These are phyloP conservation scores for Smutsia temminckii DNA, from an alignment of 2,797 vertebrate species.

Conservation along the genomic window DNA sequence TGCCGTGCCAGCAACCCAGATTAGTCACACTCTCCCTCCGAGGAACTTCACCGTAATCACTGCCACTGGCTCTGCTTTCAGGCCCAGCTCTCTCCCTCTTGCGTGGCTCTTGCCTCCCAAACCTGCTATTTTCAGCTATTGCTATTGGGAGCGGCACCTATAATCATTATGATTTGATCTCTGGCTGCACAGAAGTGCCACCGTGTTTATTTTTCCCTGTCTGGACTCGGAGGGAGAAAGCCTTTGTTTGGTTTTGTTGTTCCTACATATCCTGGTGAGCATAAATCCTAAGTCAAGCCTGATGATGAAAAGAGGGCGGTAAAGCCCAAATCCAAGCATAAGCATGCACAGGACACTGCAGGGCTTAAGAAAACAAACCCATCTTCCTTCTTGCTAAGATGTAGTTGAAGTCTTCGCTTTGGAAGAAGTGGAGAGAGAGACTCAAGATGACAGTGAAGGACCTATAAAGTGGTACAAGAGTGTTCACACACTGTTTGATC, in stretches of 20 bases:
- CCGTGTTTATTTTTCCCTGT: slow-evolving; percentile 29
- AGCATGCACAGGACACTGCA: neutral
- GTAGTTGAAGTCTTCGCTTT: neutral
- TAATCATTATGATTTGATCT: slow-evolving; percentile 21
- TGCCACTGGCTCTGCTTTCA: slow-evolving; percentile 34
- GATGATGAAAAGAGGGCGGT: neutral
- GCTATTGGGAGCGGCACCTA: slow-evolving; percentile 18
- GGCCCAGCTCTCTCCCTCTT: slow-evolving; percentile 46
- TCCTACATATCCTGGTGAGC: slow-evolving; percentile 16
- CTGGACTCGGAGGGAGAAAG: neutral
- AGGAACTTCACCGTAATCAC: slow-evolving; percentile 49
- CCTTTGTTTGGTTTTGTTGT: neutral
- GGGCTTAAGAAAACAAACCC: neutral
- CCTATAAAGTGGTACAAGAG: too few relatives aligned
- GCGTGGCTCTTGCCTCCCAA: neutral
- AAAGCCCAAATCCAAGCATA: neutral
- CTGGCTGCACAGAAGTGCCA: slow-evolving; percentile 42
- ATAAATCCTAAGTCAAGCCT: neutral
- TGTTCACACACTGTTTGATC: rapidly evolving
- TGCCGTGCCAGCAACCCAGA: neutral
- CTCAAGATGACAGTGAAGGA: rapidly evolving
- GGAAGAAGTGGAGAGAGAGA: neutral
- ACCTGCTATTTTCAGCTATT: slow-evolving; percentile 65
- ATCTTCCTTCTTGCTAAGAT: neutral
- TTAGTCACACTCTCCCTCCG: slow-evolving; percentile 54